These are phyloP conservation scores for Leucoptera coffeella DNA, from an alignment of 2,888 invertebrate species.

Conservation along the genomic window DNA sequence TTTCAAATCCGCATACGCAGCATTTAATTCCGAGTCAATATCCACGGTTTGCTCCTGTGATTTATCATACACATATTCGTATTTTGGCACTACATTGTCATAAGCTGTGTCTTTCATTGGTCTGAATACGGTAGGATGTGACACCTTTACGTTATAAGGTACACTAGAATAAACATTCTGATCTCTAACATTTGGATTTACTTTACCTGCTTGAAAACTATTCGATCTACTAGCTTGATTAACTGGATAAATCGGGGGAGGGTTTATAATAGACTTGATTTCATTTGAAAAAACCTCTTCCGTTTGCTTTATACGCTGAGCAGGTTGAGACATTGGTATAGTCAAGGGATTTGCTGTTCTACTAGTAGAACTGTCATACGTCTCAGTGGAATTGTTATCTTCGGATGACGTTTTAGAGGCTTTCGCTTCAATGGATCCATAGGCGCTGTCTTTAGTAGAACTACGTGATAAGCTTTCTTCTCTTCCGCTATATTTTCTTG, in stretches of 20 bases:
- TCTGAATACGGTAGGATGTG: conserved; percentile 21
- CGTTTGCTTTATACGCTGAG: conserved; percentile 35
- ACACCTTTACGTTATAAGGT: too few species aligned
- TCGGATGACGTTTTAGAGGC: too few species aligned
- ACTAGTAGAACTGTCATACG: conserved; percentile 25
- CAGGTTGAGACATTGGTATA: conserved; percentile 24
- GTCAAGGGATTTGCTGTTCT: conserved; percentile 32
- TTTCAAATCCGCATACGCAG: conserved; percentile 48
- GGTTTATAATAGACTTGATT: conserved; percentile 30
- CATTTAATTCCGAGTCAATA: too few species aligned
- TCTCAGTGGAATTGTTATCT: too few species aligned
- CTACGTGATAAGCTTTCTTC: conserved; percentile 36
- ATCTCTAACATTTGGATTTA: conserved; percentile 24
- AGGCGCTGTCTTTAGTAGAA: conserved; percentile 56
- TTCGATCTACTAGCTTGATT: conserved; percentile 33
- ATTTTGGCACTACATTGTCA: too few species aligned
- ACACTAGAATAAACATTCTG: too few species aligned
- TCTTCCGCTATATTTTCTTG: conserved; percentile 37
- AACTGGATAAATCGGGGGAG: conserved; percentile 35
- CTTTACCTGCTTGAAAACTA: conserved; percentile 27
- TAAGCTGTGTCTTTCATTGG: conserved; percentile 58
- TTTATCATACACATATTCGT: too few species aligned
- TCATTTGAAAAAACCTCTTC: conserved; percentile 41
- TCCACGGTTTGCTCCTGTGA: conserved; percentile 12
- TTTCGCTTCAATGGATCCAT: conserved; percentile 50